Evolutionary conservation across 2,888 invertebrate species (phyloP).

Genomic region (Apantesis nais): DNA sequence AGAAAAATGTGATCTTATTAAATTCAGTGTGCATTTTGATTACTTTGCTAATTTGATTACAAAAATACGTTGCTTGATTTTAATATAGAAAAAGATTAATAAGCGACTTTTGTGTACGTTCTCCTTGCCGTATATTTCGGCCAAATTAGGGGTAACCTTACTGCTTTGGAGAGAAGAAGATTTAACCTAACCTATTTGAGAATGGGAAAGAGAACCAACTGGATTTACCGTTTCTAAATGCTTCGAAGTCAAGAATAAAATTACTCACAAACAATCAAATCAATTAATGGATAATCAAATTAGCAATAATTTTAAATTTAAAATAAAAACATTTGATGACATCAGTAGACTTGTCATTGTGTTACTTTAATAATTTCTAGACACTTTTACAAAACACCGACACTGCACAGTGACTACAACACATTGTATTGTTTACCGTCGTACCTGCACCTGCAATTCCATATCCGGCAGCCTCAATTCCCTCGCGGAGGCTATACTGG

Average conservation of each 20-base stretch:
- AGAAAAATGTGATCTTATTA: background rate
- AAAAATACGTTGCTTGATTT: background rate
- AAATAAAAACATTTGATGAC: background rate
- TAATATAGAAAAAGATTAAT: background rate
- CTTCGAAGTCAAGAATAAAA: background rate
- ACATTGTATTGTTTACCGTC: background rate
- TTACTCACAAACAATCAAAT: background rate
- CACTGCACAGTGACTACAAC: conserved; percentile 20
- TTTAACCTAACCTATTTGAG: too few relatives aligned
- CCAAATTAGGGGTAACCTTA: too few relatives aligned
- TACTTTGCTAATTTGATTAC: background rate
- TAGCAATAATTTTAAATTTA: background rate
- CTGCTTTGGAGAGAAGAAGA: too few relatives aligned
- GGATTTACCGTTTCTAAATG: background rate
- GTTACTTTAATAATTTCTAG: conserved; percentile 4
- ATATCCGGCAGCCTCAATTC: conserved; percentile 74
- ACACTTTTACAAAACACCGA: conserved; percentile 7
- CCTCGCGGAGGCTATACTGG: conserved; percentile 77
- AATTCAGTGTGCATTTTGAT: background rate
- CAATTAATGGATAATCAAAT: background rate
- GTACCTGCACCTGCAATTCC: conserved; percentile 82
- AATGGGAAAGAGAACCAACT: too few relatives aligned
- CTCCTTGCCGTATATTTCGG: background rate
- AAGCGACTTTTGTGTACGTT: background rate
- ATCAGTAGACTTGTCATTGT: background rate